Evolutionary conservation across 2,888 invertebrate genomes (phyloP), one percentile per base, ranked within the genome.

Genomic region (Apamea crenata): DNA sequence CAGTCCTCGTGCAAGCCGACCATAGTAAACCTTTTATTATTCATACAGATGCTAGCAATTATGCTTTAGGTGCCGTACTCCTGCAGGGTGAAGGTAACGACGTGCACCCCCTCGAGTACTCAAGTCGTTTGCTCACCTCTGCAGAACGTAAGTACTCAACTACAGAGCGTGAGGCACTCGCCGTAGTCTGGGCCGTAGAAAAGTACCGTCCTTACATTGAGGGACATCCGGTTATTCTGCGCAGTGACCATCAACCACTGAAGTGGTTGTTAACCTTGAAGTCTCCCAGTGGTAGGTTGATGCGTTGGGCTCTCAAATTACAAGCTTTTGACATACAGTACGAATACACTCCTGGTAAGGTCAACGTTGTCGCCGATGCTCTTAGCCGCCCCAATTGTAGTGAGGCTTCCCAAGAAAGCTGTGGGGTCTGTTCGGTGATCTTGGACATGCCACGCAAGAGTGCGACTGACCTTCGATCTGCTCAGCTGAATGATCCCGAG

Each of bases 381-480:
- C n/a, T n/a, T n/a, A n/a, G n/a, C n/a, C n/a, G n/a, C n/a, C n/a
- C n/a, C n/a, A n/a, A n/a, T n/a, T n/a, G 32, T 32, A 32, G 32
- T 32, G 32, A 32, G 32, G 32, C 32, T 32, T 32, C 32, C 2
- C 32, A 6, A 47, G 73, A 40, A 8, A 29, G 29, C 59, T 73
- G 63, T 12, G 73, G 73, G 7, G 44, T 73, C 25, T 73, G 63
- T 59, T 73, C 73, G 21, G 73, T 73, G 12, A 63, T 73, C 21
- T 5, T 63, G 47, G 63, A 73, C 14, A 6, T 63, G 32, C 47
- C 61, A 32, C 72, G 72, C 32, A 73, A 47, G 32, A 73, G 47
- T 73, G 29, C 73, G 32, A 32, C 73, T 63, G 73, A 73, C 29
- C 14, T 73, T 0, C 73, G 63, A 29, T 47, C 47, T 47, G 40